Conservation (phyloP, 2,113 vertebrate species). For the Notothenia rossii region DNA sequence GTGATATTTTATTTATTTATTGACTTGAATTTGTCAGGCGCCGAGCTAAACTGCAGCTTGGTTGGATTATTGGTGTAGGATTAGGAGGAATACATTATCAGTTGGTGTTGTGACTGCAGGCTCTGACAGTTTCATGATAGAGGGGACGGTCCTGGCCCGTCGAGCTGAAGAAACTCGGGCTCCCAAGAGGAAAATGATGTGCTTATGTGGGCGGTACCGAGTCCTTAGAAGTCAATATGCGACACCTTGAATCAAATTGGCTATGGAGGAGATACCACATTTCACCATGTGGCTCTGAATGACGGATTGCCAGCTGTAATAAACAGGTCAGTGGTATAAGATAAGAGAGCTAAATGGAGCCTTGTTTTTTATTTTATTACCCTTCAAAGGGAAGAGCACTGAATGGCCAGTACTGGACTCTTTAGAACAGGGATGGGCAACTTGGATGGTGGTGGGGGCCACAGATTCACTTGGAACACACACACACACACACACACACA, state of each 20-base stretch:
- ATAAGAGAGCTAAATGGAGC: conserved; percentile 26
- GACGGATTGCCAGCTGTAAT: conserved; percentile 50
- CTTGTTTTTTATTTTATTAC: neutral
- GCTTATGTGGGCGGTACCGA: conserved; percentile 43
- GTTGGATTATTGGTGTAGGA: conserved; percentile 34
- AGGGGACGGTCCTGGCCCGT: conserved; percentile 50
- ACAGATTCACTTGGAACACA: too few species aligned
- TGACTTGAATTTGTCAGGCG: conserved; percentile 26
- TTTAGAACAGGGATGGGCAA: too few species aligned
- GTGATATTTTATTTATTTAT: conserved; percentile 47
- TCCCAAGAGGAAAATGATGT: conserved; percentile 57
- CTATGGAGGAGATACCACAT: conserved; percentile 38
- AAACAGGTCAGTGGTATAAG: conserved; percentile 42
- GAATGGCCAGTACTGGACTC: neutral
- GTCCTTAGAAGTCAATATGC: conserved; percentile 48
- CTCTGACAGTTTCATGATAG: conserved; percentile 57
- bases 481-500: too few species aligned
- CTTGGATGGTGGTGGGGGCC: too few species aligned
- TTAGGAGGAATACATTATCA: conserved; percentile 49
- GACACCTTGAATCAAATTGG: conserved; percentile 62
- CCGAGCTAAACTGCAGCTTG: conserved; percentile 19
- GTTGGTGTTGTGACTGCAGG: conserved; percentile 31
- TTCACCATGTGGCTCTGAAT: conserved; percentile 23
- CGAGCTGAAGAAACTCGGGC: conserved; percentile 29
- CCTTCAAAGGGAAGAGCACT: neutral